These are phyloP conservation scores for Papilio elwesi DNA, from an alignment of 2,888 invertebrate species.

Conservation along the genomic window DNA sequence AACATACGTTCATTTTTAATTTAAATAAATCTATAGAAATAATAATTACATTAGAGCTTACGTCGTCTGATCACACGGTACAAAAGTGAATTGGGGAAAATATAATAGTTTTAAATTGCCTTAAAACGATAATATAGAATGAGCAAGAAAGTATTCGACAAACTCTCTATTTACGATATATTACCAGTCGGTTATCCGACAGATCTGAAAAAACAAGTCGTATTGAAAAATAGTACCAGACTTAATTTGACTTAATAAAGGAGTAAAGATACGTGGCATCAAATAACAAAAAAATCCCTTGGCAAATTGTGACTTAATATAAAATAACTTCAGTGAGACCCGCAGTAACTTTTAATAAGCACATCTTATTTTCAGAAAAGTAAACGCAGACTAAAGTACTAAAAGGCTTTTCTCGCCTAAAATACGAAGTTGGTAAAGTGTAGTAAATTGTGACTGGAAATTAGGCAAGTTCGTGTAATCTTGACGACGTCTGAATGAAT, in stretches of 20 bases:
- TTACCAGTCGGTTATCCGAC: too few species aligned
- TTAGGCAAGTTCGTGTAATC: slow-evolving; percentile 32
- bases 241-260: not conserved
- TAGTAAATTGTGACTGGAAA: slow-evolving; percentile 19
- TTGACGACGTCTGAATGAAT: slow-evolving; percentile 32
- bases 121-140: too few species aligned
- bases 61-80: too few species aligned
- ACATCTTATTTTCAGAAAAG: not conserved
- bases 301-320: not conserved
- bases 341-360: not conserved
- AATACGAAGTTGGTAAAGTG: slow-evolving; percentile 18
- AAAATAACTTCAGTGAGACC: not conserved
- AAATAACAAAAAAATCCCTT: not conserved
- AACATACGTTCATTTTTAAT: too few species aligned
- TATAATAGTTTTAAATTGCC: too few species aligned
- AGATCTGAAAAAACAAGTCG: too few species aligned
- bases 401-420: not conserved
- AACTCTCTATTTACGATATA: too few species aligned
- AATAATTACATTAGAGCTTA: too few species aligned
- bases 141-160: too few species aligned
- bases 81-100: too few species aligned
- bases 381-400: not conserved
- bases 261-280: not conserved
- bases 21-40: too few species aligned
- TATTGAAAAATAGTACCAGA: not conserved